Evolutionary conservation across 2,113 vertebrate genomes (phyloP).

Genomic region (Trinectes maculatus): DNA sequence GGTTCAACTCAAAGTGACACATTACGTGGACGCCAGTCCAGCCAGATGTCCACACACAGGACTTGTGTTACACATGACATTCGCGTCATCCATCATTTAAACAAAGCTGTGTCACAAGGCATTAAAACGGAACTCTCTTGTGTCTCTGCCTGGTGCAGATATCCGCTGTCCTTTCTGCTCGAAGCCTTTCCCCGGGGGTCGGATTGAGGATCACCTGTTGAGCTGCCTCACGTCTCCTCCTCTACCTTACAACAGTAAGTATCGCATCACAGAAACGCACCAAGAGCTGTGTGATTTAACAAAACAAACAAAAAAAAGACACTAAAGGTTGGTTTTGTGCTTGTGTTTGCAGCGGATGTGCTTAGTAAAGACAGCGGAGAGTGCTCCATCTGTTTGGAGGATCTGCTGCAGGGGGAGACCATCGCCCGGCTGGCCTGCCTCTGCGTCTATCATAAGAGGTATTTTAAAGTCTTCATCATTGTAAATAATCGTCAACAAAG

Average conservation of each 20-base stretch:
- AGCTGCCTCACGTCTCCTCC: slow-evolving; percentile 84
- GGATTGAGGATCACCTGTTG: slow-evolving; percentile 84
- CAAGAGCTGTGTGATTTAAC: not conserved
- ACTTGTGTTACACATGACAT: not conserved
- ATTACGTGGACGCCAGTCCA: not conserved
- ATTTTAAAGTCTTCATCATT: slow-evolving; percentile 22
- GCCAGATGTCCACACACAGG: slow-evolving; percentile 33
- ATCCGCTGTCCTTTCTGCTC: slow-evolving; percentile 85
- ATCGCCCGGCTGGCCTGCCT: slow-evolving; percentile 84
- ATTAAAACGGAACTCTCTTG: slow-evolving; percentile 41
- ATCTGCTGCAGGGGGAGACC: slow-evolving; percentile 82
- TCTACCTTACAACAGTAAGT: slow-evolving; percentile 84
- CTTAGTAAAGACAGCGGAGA: slow-evolving; percentile 85
- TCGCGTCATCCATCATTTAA: slow-evolving; percentile 33
- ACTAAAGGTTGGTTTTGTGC: slow-evolving; percentile 27
- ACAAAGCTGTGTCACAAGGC: not conserved
- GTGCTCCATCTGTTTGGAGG: slow-evolving; percentile 85
- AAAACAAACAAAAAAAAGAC: too few relatives aligned
- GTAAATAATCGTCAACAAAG: not conserved
- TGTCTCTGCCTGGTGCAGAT: slow-evolving; percentile 60
- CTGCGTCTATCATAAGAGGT: slow-evolving; percentile 86
- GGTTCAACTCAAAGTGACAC: not conserved
- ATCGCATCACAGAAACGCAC: slow-evolving; percentile 10
- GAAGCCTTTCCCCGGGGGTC: slow-evolving; percentile 81
- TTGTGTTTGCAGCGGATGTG: slow-evolving; percentile 77